Evolutionary conservation across 2,797 vertebrate species (phyloP).

Genomic region (Menidia menidia): DNA sequence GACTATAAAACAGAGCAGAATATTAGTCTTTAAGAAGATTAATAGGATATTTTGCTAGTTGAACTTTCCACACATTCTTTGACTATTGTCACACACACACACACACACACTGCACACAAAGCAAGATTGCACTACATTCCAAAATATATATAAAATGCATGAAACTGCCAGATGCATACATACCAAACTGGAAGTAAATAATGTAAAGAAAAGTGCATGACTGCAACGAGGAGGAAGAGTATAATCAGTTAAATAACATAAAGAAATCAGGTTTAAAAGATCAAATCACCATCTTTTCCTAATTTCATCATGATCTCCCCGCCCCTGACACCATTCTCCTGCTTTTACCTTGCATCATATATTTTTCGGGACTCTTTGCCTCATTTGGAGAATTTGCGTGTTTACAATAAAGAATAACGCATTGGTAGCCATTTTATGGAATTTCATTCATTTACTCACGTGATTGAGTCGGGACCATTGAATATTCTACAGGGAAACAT

Average conservation of each 20-base stretch:
- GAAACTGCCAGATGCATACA: neutral
- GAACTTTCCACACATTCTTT: no score
- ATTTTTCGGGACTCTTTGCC: no score
- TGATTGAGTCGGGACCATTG: neutral
- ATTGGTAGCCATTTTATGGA: no score
- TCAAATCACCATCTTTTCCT: no score
- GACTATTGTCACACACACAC: no score
- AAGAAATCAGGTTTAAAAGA: no score
- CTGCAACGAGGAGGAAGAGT: neutral
- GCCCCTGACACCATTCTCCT: neutral
- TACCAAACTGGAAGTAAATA: neutral
- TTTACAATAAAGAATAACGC: no score
- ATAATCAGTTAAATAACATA: no score
- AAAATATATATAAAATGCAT: neutral
- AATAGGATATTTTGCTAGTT: conserved; percentile 9
- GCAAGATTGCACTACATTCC: neutral
- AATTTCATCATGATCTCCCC: no score
- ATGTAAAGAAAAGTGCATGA: neutral
- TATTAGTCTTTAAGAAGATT: neutral
- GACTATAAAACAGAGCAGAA: neutral
- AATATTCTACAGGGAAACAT: neutral
- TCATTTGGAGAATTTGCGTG: no score
- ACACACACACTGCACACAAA: no score
- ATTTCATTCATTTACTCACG: neutral
- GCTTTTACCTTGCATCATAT: no score